Conservation (phyloP, 2,888 invertebrate species). For the Chloroclystis v-ata region DNA sequence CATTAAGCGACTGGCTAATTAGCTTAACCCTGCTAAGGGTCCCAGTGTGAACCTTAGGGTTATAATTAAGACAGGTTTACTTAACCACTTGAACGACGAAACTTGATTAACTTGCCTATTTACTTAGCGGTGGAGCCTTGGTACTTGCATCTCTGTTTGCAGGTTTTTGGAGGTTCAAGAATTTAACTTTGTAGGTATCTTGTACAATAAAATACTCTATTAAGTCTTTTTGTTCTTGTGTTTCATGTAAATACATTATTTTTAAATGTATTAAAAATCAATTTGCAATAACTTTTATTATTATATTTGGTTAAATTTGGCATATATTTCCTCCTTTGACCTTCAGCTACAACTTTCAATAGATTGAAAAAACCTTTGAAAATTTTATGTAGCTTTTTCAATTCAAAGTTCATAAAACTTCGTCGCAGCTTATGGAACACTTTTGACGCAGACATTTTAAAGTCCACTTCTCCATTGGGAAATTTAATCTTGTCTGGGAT, state of each 20-base stretch:
- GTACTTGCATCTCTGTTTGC: neutral
- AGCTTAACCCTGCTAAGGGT: slow-evolving; percentile 29
- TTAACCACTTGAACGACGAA: slow-evolving; percentile 35
- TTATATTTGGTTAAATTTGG: too few species aligned
- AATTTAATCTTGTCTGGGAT: slow-evolving; percentile 25
- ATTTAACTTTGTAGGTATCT: too few species aligned
- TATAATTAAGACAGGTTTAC: slow-evolving; percentile 59
- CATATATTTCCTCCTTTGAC: too few species aligned
- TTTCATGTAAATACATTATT: too few species aligned
- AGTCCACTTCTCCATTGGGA: slow-evolving; percentile 12
- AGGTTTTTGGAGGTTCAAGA: too few species aligned
- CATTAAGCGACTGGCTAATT: slow-evolving; percentile 22
- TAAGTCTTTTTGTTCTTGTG: too few species aligned
- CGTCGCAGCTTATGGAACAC: neutral
- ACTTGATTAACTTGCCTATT: slow-evolving; percentile 42
- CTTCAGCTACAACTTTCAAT: too few species aligned
- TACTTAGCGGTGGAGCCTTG: slow-evolving; percentile 17
- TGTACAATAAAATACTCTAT: too few species aligned
- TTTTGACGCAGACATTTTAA: slow-evolving; percentile 2
- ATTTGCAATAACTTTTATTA: too few species aligned
- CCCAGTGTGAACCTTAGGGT: slow-evolving; percentile 41
- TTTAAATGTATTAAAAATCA: too few species aligned
- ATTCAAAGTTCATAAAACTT: slow-evolving; percentile 1
- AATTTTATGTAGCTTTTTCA: neutral
- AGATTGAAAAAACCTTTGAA: neutral